phyloP scores from a whole-genome alignment of 2,797 vertebrate genomes.

The Meda fulgida region DNA sequence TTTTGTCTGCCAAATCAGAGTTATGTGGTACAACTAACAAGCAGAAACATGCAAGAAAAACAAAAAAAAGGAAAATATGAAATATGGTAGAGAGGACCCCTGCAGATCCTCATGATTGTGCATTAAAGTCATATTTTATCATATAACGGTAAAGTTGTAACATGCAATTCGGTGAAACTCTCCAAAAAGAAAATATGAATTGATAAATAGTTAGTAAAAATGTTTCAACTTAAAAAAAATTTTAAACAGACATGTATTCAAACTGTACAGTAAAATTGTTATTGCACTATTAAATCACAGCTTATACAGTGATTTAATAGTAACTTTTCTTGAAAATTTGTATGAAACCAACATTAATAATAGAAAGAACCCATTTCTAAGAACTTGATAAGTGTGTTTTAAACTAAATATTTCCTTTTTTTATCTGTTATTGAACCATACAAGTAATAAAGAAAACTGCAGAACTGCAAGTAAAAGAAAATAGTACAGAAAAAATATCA shows the following conservation, averaged over 20 bases:
- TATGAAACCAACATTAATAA: background rate
- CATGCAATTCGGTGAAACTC: background rate
- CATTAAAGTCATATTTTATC: background rate
- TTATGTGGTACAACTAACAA: background rate
- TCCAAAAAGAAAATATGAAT: too few species aligned
- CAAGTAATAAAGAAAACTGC: background rate
- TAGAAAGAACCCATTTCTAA: background rate
- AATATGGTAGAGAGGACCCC: too few species aligned
- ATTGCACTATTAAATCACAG: background rate
- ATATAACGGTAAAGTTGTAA: background rate
- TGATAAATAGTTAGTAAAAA: background rate
- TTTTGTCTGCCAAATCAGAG: too few species aligned
- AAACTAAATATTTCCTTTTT: too few species aligned
- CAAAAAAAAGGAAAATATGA: background rate
- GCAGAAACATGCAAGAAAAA: background rate
- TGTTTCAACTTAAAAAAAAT: background rate
- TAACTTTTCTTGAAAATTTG: background rate
- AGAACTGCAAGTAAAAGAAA: background rate
- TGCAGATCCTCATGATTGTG: too few species aligned
- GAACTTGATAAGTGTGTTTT: background rate
- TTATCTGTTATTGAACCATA: background rate
- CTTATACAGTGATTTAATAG: background rate
- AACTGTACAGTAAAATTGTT: too few species aligned
- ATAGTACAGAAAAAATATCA: background rate
- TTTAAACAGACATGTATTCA: too few species aligned